Base-by-base conservation (phyloP, 92 coral and sea anemone genomes). In the Zoanthus sociatus region DNA sequence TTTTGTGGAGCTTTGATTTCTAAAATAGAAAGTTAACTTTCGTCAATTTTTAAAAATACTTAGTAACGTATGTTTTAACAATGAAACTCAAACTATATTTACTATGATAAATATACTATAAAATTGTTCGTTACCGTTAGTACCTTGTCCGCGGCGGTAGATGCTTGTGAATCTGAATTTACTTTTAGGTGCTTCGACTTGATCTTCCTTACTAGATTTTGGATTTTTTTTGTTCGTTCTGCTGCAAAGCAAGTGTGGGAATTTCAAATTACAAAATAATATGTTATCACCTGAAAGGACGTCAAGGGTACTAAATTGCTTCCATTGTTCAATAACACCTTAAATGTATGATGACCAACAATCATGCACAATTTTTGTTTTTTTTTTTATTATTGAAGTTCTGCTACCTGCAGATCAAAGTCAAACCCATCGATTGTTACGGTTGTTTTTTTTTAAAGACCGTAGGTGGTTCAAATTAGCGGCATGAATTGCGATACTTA, bases 1-100 rank as follows among this genome's bases (percentile, higher is more conserved):
- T 71, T 71, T 71, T 33, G 17, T 32, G 13, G 5, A 32, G 76
- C n/a, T 71, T 71, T 69, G 76, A 37, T 14, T 71, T 71, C 76
- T 71, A 71, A 33, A 71, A 71, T 33, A 42, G 47, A 71, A 71
- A 32, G 37, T 50, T 71, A 32, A 32, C 50, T 71, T 71, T 42
- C 50, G 33, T 71, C 18, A 71, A 32, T 37, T 12, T 32, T 5
- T n/a, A 6, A 18, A 20, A 30, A 20, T 16, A 5, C 21, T 6
- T 67, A 21, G 72, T 30, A 1, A 50, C 54, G 54, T 50, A 50
- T 50, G 8, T 50, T 50, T 1, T 50, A 3, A 7, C 54, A 2
- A 2, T 50, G 6, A 50, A 50, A 1, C 54, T 50, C 54, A 50
- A 50, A 50, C 54, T 50, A 10, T 10, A 33, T 33, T 33, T 33